Percentiles rank a stretch among this genome's conserved stretches.
Evolutionary conservation across 2,888 invertebrate genomes (phyloP).

Genomic region (Cacoxenus indagator): DNA sequence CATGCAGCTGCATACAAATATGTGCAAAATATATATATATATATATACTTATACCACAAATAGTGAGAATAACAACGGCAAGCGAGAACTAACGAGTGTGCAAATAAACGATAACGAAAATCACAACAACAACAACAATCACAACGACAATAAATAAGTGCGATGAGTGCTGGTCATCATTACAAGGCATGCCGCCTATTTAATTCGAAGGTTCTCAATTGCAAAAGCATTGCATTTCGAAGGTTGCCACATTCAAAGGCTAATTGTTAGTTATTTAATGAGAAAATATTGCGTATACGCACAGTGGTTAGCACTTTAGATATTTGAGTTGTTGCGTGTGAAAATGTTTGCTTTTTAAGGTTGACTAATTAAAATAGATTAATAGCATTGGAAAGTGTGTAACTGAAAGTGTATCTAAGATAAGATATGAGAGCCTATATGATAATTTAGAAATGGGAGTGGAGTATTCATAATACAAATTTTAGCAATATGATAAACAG

Average conservation of each 20-base stretch:
- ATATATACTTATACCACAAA: not conserved
- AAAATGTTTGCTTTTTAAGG: not conserved
- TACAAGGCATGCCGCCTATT: slow-evolving; percentile 7
- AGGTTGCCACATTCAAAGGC: slow-evolving; percentile 1
- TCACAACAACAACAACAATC: not conserved
- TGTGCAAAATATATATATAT: not conserved
- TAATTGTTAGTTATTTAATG: not conserved
- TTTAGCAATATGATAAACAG: too few relatives aligned
- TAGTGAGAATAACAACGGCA: not conserved
- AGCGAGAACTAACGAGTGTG: slow-evolving; percentile 7
- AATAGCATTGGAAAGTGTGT: not conserved
- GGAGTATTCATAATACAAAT: too few relatives aligned
- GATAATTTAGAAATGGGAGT: too few relatives aligned
- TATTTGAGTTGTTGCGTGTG: too few relatives aligned
- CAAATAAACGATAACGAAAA: not conserved
- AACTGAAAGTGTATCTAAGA: not conserved
- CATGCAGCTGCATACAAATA: not conserved
- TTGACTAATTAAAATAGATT: not conserved
- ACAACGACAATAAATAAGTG: not conserved
- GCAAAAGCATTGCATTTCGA: not conserved
- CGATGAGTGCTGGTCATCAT: slow-evolving; percentile 10
- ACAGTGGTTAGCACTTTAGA: not conserved
- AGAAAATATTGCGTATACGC: slow-evolving; percentile 7
- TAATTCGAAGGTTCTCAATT: slow-evolving; percentile 8
- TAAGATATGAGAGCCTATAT: too few relatives aligned